These are phyloP conservation scores for Nomada ruficornis DNA, from an alignment of 2,888 invertebrate genomes.

Conservation along the genomic window DNA sequence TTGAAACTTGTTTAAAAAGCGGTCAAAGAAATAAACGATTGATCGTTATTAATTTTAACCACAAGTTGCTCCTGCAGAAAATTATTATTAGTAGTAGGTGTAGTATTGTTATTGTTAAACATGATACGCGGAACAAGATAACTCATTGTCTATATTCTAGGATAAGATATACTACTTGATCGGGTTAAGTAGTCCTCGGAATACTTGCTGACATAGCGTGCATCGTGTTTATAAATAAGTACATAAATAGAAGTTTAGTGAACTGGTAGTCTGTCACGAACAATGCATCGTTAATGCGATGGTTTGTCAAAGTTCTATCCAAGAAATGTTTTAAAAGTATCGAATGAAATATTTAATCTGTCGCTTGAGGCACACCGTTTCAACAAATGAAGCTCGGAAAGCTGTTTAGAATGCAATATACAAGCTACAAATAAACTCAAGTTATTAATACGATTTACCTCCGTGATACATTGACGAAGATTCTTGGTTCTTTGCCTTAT, in stretches of 20 bases:
- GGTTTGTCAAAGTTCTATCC: too few relatives aligned
- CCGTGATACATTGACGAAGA: not conserved
- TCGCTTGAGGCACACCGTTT: not conserved
- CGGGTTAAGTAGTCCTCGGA: not conserved
- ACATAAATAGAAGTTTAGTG: not conserved
- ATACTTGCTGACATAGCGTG: not conserved
- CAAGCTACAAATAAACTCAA: not conserved
- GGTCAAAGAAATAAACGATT: too few relatives aligned
- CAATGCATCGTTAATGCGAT: not conserved
- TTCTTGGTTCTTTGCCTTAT: not conserved
- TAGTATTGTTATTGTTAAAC: too few relatives aligned
- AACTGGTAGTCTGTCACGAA: not conserved
- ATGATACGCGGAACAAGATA: too few relatives aligned
- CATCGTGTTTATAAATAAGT: not conserved
- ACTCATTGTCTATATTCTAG: not conserved
- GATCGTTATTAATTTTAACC: too few relatives aligned
- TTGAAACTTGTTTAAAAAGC: too few relatives aligned
- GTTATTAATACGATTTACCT: conserved; percentile 23
- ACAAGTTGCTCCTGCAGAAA: too few relatives aligned
- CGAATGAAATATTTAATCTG: not conserved
- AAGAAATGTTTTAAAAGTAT: not conserved
- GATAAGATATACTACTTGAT: not conserved
- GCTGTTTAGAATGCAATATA: not conserved
- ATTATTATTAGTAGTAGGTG: too few relatives aligned
- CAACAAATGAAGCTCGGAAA: not conserved